These are phyloP conservation scores for Hyla sarda DNA, from an alignment of 2,113 vertebrate genomes.

Conservation along the genomic window DNA sequence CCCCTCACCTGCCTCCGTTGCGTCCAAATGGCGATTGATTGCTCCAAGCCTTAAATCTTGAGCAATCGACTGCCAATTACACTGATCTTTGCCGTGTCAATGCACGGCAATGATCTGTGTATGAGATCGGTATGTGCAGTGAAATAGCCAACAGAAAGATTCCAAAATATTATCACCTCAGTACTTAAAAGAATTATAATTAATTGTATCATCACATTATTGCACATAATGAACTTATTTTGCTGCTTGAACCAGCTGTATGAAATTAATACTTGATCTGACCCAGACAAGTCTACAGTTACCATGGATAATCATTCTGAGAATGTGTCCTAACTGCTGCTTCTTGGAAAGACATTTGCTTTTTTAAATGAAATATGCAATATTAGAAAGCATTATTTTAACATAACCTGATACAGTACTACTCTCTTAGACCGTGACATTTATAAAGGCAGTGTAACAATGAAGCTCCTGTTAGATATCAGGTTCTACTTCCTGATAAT, in stretches of 20 bases:
- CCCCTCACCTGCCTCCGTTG: too few relatives aligned
- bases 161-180: neutral
- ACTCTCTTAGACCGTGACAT: neutral
- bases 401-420: neutral
- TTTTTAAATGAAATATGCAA: neutral
- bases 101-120: too few relatives aligned
- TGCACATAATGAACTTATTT: neutral
- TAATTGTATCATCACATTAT: neutral
- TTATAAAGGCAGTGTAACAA: neutral
- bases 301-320: conserved; percentile 17
- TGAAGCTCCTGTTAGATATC: neutral
- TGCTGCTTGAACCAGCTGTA: neutral
- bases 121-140: too few relatives aligned
- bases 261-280: neutral
- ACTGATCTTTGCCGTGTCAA: too few relatives aligned
- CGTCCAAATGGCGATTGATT: too few relatives aligned
- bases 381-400: conserved; percentile 1
- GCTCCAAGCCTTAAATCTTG: too few relatives aligned
- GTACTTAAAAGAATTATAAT: neutral
- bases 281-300: conserved; percentile 1
- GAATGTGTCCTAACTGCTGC: neutral
- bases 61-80: too few relatives aligned
- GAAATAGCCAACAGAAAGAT: too few relatives aligned
- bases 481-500: neutral
- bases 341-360: conserved; percentile 15